These are phyloP conservation scores for Tetramorium simillimum DNA, from an alignment of 1,140 invertebrate species.

Conservation along the genomic window DNA sequence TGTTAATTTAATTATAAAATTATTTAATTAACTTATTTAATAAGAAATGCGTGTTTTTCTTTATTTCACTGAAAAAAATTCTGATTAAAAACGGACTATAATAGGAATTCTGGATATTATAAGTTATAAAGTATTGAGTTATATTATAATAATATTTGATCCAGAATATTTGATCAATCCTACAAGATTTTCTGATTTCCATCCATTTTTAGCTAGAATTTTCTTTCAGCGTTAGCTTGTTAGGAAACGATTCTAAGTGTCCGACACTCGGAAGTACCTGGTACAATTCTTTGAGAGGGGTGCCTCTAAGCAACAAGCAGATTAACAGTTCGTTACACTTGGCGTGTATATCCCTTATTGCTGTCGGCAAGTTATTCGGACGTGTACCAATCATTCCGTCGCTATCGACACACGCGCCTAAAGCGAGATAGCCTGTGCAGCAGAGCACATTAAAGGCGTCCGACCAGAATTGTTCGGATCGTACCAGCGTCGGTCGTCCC, in stretches of 20 bases:
- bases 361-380: constrained; percentile 86
- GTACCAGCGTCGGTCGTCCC: constrained; percentile 87
- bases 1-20: neutral
- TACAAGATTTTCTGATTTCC: no score
- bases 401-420: constrained; percentile 87
- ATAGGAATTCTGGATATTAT: no score
- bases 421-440: constrained; percentile 89
- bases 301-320: constrained; percentile 89
- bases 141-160: no score
- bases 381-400: constrained; percentile 88
- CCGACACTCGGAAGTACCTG: constrained; percentile 86
- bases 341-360: constrained; percentile 90
- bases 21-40: neutral
- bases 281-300: constrained; percentile 89
- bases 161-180: no score
- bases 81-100: no score
- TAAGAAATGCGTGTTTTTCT: neutral
- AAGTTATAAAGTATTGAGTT: no score
- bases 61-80: neutral
- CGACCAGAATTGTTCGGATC: constrained; percentile 88
- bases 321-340: constrained; percentile 91
- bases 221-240: no score
- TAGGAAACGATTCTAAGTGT: no score
- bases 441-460: constrained; percentile 91
- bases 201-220: no score